A percentile compares a stretch with the other conserved stretches of the same genome.
Conservation (phyloP, 2,113 vertebrate species). For the Paratilapia polleni region DNA sequence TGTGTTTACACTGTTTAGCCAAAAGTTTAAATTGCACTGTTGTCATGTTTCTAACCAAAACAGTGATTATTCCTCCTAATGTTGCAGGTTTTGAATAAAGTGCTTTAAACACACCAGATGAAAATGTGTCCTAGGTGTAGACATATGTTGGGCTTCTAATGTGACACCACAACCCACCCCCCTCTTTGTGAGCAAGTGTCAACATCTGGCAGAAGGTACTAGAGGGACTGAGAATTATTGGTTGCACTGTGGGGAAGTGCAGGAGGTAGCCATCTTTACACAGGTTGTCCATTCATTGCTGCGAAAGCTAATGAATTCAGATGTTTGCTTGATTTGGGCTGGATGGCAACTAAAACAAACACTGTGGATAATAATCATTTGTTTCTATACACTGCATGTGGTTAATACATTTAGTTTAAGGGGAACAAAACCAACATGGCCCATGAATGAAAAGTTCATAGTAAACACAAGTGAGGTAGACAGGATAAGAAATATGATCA, state of each 20-base stretch:
- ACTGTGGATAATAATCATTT: background rate
- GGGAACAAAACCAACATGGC: background rate
- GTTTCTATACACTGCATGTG: background rate
- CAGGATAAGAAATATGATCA: slow-evolving; percentile 7
- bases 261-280: slow-evolving; percentile 23
- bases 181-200: background rate
- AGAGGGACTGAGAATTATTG: background rate
- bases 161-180: background rate
- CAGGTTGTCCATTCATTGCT: slow-evolving; percentile 1
- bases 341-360: background rate
- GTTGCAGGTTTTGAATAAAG: background rate
- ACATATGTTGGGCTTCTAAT: slow-evolving; percentile 15
- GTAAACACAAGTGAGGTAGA: slow-evolving; percentile 6
- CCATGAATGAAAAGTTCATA: slow-evolving; percentile 12
- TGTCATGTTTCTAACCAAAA: background rate
- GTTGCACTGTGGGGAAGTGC: slow-evolving; percentile 17
- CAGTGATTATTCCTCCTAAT: background rate
- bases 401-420: background rate
- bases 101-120: background rate
- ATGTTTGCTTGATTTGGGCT: background rate
- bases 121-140: background rate
- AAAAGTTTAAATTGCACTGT: background rate
- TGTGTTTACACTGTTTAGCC: background rate
- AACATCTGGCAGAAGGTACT: slow-evolving; percentile 31
- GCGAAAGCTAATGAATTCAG: background rate